phyloP scores from a whole-genome alignment of 2,888 invertebrate genomes.

The Drosophila percnosoma region DNA sequence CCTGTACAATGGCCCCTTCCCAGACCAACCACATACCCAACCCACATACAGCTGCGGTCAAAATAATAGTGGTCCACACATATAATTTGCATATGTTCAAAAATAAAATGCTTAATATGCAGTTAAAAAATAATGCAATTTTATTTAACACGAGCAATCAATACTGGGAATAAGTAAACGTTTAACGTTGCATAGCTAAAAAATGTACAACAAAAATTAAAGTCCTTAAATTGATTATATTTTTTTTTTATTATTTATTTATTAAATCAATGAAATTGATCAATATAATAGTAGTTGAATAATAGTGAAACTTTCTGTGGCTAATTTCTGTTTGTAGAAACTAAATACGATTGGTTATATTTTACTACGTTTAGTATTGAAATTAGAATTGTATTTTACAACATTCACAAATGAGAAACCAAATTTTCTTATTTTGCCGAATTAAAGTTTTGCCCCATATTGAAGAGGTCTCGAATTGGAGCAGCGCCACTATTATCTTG shows the following conservation, averaged over 20 bases:
- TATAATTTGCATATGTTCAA: neutral
- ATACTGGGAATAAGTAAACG: too few relatives aligned
- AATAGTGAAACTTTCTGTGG: too few relatives aligned
- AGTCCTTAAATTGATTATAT: too few relatives aligned
- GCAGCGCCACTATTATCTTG: neutral
- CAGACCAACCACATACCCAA: neutral
- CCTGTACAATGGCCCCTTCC: neutral
- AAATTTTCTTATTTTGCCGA: neutral
- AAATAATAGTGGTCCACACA: neutral
- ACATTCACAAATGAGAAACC: neutral
- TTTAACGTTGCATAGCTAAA: too few relatives aligned
- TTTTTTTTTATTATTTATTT: too few relatives aligned
- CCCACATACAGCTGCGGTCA: neutral
- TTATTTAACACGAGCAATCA: too few relatives aligned
- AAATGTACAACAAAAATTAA: too few relatives aligned
- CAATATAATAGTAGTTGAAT: too few relatives aligned
- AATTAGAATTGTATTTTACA: neutral
- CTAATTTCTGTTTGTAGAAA: neutral
- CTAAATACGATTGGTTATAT: too few relatives aligned
- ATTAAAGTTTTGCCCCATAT: neutral
- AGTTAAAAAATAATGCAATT: neutral
- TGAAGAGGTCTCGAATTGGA: neutral
- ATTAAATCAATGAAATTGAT: too few relatives aligned
- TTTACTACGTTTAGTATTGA: neutral
- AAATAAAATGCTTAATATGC: neutral